Base-by-base conservation (phyloP, 53 echinoderm and acorn worm species). In the Holothuria scabra region DNA sequence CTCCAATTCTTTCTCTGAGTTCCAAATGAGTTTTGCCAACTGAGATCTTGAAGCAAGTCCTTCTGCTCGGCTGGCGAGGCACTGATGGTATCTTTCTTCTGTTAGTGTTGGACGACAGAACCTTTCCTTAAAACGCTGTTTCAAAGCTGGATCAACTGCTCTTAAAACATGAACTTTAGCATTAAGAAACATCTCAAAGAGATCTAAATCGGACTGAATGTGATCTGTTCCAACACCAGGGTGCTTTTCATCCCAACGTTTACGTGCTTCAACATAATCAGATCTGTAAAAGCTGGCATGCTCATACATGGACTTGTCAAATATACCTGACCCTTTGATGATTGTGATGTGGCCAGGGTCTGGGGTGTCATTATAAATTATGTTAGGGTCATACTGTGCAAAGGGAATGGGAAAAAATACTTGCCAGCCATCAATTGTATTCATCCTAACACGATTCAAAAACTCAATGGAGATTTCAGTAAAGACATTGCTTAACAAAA, bases 251-350 rank as follows among this genome's bases (percentile, higher is more conserved):
- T 94, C 89, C 99, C 99, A 99, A 21, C 87, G 80, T 56, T 95
- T 92, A 10, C 94, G 76, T 22, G 99, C 99, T 8, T 59, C 84
- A 55, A 89, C 82, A 75, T 93, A 99, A 67, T 99, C 99, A 2
- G 94, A 94, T 80, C 95, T 93, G 88, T 99, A 99, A 83, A 99
- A 99, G 63, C 94, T 92, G 28, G 94, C 94, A 62, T 94, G 94
- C 84, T 95, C 94, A 34, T 93, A 99, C 19, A 93, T 62, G 67
- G 88, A 88, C 37, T 83, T 89, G 80, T 99, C 99, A 75, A 99
- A 99, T 56, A 90, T 94, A 2, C 99, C 99, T 8, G 76, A 81
- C 65, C 87, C 81, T 52, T 93, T 94, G 87, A 83, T 82, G 48
- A 99, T 87, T 34, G 94, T 92, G 33, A 95, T 94, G 32, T 85